Conservation (phyloP, 1,140 invertebrate genomes). For the Chlorops oryzae region DNA sequence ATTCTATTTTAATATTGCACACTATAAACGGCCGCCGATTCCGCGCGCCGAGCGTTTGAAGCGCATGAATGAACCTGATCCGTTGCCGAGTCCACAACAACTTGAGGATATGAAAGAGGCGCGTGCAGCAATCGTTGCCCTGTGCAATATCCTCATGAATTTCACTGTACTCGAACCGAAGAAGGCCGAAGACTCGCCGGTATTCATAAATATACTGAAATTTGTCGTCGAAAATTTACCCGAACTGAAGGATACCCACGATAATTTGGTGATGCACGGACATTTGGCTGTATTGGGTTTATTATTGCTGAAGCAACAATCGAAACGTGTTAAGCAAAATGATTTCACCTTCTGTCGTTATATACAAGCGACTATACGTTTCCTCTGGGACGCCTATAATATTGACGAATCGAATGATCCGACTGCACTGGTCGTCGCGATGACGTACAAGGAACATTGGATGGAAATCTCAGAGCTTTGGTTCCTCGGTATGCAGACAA, state of each 20-base stretch:
- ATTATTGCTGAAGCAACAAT: conserved; percentile 75
- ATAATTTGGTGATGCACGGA: conserved; percentile 77
- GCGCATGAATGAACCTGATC: conserved; percentile 64
- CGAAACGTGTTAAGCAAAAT: conserved; percentile 73
- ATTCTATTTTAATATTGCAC: conserved; percentile 80
- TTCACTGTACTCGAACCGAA: conserved; percentile 80
- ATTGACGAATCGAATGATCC: conserved; percentile 80
- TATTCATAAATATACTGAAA: conserved; percentile 74
- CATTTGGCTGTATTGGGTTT: conserved; percentile 78
- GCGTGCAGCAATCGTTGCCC: conserved; percentile 72
- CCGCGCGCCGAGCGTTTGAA: conserved; percentile 71
- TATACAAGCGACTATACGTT: conserved; percentile 79
- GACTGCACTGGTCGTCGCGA: conserved; percentile 71
- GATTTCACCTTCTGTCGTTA: conserved; percentile 82
- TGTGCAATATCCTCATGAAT: conserved; percentile 90
- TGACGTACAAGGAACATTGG: conserved; percentile 81
- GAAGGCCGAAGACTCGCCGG: conserved; percentile 65
- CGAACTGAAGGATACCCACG: conserved; percentile 71
- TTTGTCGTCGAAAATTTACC: conserved; percentile 84
- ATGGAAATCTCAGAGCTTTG: conserved; percentile 83
- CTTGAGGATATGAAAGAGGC: conserved; percentile 78
- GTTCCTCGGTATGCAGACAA: conserved; percentile 90
- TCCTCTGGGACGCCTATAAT: conserved; percentile 87
- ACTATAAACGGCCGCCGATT: conserved; percentile 75
- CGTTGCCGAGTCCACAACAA: conserved; percentile 63